phyloP scores from a whole-genome alignment of 2,113 vertebrate species.

The Phoenicopterus ruber region DNA sequence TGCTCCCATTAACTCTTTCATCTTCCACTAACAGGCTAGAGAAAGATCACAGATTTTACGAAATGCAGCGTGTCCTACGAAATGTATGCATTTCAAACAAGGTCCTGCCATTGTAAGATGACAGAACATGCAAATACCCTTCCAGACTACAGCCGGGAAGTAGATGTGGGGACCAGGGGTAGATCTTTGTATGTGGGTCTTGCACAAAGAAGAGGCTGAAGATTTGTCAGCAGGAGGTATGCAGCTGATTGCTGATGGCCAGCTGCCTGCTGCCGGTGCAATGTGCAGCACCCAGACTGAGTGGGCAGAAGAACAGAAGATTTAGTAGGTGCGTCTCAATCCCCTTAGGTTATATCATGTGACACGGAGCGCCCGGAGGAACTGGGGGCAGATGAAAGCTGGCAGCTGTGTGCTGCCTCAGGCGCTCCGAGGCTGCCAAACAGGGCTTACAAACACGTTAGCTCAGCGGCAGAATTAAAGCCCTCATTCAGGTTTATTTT shows the following conservation, averaged over 20 bases:
- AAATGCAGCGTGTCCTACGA: background rate
- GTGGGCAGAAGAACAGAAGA: slow-evolving; percentile 35
- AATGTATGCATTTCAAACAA: background rate
- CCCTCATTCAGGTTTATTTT: slow-evolving; percentile 5
- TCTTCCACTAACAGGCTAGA: background rate
- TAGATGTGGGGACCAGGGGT: background rate
- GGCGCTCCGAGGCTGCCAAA: slow-evolving; percentile 35
- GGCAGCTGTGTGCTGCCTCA: slow-evolving; percentile 55
- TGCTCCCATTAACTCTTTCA: background rate
- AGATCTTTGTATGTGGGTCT: background rate
- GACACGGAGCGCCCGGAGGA: slow-evolving; percentile 11
- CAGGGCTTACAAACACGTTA: slow-evolving; percentile 48
- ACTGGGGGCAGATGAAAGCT: slow-evolving; percentile 67
- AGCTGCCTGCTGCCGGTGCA: slow-evolving; percentile 22
- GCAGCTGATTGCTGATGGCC: slow-evolving; percentile 10
- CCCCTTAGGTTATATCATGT: background rate
- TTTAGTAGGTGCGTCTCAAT: background rate
- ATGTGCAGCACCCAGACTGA: background rate
- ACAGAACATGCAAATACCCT: background rate
- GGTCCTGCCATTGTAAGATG: background rate
- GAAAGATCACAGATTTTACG: background rate
- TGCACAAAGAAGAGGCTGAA: background rate
- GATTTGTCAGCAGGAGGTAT: background rate
- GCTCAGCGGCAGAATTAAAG: slow-evolving; percentile 36
- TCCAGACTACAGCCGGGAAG: background rate